Base-by-base conservation (phyloP, 2,888 invertebrate species). In the Automeris io region DNA sequence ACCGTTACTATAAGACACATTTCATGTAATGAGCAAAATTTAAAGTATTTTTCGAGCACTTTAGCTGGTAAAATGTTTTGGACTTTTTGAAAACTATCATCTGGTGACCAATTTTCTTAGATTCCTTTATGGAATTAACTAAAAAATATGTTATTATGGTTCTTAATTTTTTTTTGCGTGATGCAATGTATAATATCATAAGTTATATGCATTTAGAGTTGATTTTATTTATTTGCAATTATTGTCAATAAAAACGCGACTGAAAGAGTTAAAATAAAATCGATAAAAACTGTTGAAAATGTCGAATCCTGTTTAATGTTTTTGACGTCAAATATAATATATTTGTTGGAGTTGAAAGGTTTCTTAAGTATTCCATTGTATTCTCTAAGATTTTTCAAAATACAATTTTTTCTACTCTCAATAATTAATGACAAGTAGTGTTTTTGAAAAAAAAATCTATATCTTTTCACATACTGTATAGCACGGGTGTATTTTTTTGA, bases 401-500 rank as follows among this genome's bases (percentile, higher is more conserved):
- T 29, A 29, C 4, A n/a, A 29, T 16, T 8, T 7, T 29, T 3
- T 29, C 29, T 16, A 26, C 3, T 16, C 16, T 29, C 16, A 29
- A 16, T 4, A 16, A 29, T 16, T n/a, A 16, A 8, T 19, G n/a
- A 29, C 8, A 12, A 16, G 13, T 13, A 26, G 13, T 3, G 12
- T 4, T 29, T 29, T 16, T 29, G 8, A 16, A 26, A 26, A 26
- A 11, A 47, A n/a, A n/a, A n/a, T n/a, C n/a, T n/a, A 11, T 7
- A 23, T 23, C 31, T 16, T 31, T 29, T 11, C 12, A 8, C 18
- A 16, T 45, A 42, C n/a, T n/a, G n/a, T n/a, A n/a, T 47, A 59
- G 63, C 70, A 66, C 68, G 53, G 62, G 65, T 70, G 69, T 70
- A 65, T 61, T 37, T 67, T 61, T 63, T 65, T 59, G 57, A 64